Evolutionary conservation across 1,140 invertebrate species (phyloP).

Genomic region (Drosophila rufa): DNA sequence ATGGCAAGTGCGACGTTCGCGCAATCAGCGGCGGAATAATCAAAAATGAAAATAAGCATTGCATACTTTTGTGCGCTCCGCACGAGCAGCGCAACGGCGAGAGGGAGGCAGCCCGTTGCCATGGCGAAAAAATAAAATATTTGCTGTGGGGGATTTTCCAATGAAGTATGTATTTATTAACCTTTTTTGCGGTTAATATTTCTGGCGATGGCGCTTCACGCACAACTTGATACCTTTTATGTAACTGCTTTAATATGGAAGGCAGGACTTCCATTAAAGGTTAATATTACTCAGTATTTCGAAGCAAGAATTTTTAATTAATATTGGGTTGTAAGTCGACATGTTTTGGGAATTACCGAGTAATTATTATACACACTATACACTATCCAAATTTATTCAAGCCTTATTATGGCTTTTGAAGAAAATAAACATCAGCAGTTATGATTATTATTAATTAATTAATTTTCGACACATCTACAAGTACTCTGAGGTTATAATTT

Average conservation of each 20-base stretch:
- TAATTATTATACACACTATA: background rate
- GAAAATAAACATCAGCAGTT: no score
- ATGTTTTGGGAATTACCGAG: background rate
- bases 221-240: constrained; percentile 7
- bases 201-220: constrained; percentile 1
- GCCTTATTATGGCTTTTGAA: no score
- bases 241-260: background rate
- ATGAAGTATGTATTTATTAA: constrained; percentile 34
- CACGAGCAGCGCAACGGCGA: background rate
- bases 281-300: constrained; percentile 2
- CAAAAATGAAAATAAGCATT: constrained; percentile 66
- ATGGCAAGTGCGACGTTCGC: constrained; percentile 49
- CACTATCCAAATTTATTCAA: background rate
- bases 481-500: no score
- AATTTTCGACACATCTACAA: no score
- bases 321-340: background rate
- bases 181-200: constrained; percentile 35
- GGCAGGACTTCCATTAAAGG: constrained; percentile 4
- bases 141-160: constrained; percentile 4
- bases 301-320: constrained; percentile 4
- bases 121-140: constrained; percentile 16
- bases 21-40: constrained; percentile 48
- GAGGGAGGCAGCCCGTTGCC: constrained; percentile 4
- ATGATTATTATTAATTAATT: no score
- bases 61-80: constrained; percentile 49